Percentiles rank a stretch among this genome's conserved stretches.
phyloP scores from a whole-genome alignment of 2,797 vertebrate genomes.

The Neosalanx taihuensis region DNA sequence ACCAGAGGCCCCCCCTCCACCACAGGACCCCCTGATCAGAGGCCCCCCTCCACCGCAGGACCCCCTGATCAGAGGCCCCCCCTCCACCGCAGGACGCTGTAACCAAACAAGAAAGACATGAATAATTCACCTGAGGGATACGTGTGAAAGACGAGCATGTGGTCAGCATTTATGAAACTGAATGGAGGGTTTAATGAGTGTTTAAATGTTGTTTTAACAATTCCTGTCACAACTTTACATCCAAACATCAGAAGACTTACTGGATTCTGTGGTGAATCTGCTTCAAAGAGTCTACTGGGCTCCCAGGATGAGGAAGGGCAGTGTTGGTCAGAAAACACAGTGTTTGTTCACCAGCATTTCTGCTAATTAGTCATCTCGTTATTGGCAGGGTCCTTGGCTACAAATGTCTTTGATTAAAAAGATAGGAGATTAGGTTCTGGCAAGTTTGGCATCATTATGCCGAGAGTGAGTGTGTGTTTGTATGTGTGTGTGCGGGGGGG shows the following conservation, averaged over 20 bases:
- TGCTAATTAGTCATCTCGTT: constrained; percentile 55
- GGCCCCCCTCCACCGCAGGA: no score
- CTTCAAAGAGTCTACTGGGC: constrained; percentile 34
- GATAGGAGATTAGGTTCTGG: constrained; percentile 67
- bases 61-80: no score
- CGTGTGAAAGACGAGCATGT: constrained; percentile 25
- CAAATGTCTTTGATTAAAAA: constrained; percentile 69
- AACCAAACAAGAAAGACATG: constrained; percentile 40
- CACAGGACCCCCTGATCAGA: no score
- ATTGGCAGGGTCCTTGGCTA: constrained; percentile 55
- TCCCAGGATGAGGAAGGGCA: constrained; percentile 35
- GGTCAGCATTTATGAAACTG: constrained; percentile 16
- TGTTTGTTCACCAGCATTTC: constrained; percentile 42
- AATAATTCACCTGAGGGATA: constrained; percentile 40
- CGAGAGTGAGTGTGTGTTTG: constrained; percentile 48
- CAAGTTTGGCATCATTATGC: constrained; percentile 67
- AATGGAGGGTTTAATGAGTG: no score
- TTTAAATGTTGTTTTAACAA: background rate
- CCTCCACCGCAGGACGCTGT: background rate
- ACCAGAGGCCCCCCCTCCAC: no score
- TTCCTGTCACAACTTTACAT: constrained; percentile 4
- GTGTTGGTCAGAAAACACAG: constrained; percentile 25
- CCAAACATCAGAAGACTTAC: background rate
- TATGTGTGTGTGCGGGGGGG: constrained; percentile 21
- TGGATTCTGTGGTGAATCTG: constrained; percentile 1